Base-by-base conservation (phyloP, 2,113 vertebrate species). In the Nesoenas mayeri region DNA sequence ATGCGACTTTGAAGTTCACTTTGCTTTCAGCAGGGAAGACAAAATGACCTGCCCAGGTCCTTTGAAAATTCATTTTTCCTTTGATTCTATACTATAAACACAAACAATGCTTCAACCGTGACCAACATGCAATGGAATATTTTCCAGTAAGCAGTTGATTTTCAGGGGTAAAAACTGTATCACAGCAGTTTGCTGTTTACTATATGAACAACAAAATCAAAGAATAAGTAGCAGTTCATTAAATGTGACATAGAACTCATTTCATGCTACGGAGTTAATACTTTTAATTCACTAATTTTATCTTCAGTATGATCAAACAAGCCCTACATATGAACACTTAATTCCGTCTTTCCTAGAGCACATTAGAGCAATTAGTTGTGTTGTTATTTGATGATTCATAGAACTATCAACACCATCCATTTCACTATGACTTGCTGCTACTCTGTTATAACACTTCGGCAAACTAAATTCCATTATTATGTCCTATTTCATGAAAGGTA, bases 1-100 rank as follows among this genome's bases (percentile, higher is more conserved):
- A 7, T 5, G 4, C 1, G 1, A 77, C 48, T 69, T 42, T 1
- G 0, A 91, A 79, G 38, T 58, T 34, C 25, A 54, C n/a, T 66
- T 51, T 58, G 18, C 21, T 91, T 54, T 26, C 28, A 80, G 32
- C 12, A 50, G 10, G n/a, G 28, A 79, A 66, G 38, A 69, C 32
- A 65, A 89, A 79, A 53, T 47, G 4, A 75, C 20, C 26, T 22
- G 24, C 26, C 53, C 3, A 44, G 11, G 28, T 50, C n/a, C 31
- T 36, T 54, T 79, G 38, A 58, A 77, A 87, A 73, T 15, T 36
- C 0, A 5, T 57, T 85, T 91, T 51, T 42, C 47, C 14, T 60
- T 80, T 60, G 32, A 61, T n/a, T 79, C 50, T 72, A 17, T 38
- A 75, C 13, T 56, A 60, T 40, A 74, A 74, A 36, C 16, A 73